These are phyloP conservation scores for Cryptotermes secundus DNA, from an alignment of 1,140 invertebrate genomes.

Conservation along the genomic window DNA sequence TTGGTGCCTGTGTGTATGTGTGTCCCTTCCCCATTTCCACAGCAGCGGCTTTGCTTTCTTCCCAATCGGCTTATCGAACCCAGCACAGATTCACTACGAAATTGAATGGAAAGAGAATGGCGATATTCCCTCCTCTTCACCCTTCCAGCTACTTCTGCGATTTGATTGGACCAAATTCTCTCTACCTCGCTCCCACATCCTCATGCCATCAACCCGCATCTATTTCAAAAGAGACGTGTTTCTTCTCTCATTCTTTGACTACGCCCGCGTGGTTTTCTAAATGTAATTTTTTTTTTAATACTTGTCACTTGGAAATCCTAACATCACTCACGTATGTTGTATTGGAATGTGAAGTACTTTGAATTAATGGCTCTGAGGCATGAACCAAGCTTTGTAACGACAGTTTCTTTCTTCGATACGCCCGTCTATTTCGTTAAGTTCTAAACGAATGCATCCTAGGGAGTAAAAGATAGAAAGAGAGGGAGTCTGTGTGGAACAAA, in stretches of 20 bases:
- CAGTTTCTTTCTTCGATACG: background rate
- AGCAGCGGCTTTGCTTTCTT: constrained; percentile 17
- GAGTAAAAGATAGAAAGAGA: background rate
- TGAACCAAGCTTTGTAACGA: background rate
- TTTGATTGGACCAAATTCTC: constrained; percentile 29
- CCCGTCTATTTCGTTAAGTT: background rate
- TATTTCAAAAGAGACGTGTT: constrained; percentile 25
- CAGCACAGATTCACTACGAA: constrained; percentile 30
- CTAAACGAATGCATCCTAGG: background rate
- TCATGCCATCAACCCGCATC: background rate
- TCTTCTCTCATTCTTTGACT: background rate
- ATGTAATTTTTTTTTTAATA: background rate
- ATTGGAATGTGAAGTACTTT: background rate
- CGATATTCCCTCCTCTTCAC: background rate
- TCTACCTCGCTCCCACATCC: background rate
- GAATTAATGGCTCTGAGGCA: background rate
- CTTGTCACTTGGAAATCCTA: background rate
- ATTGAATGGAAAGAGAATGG: constrained; percentile 28
- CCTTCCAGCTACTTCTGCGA: constrained; percentile 22
- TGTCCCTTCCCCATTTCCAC: too few relatives aligned
- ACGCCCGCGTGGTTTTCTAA: background rate
- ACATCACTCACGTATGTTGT: background rate
- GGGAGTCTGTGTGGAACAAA: too few relatives aligned
- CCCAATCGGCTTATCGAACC: constrained; percentile 30
- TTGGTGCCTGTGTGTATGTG: background rate